Conservation (phyloP, 2,888 invertebrate genomes). For the Morpho deidamia region DNA sequence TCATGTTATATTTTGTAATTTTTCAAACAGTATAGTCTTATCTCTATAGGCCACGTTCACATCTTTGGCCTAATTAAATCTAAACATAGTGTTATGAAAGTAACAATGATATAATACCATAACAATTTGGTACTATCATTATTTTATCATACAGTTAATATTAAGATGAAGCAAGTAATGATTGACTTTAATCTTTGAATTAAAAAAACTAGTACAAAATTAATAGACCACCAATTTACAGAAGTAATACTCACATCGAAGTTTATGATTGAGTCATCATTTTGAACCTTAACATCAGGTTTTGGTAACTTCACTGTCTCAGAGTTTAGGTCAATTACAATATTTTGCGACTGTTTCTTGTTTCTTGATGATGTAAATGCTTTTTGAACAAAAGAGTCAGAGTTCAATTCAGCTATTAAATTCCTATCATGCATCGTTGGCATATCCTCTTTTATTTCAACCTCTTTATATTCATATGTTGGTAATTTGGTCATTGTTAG, state of each 20-base stretch:
- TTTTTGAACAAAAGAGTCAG: conserved; percentile 82
- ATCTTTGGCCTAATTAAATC: no score
- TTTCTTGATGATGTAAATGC: conserved; percentile 76
- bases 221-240: neutral
- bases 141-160: no score
- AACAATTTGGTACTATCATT: no score
- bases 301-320: conserved; percentile 84
- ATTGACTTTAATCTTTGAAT: no score
- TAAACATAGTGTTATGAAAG: no score
- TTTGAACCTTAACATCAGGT: conserved; percentile 60
- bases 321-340: conserved; percentile 84
- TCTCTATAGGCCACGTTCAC: no score
- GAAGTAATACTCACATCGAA: conserved; percentile 76
- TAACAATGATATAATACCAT: no score
- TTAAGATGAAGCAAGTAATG: no score
- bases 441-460: conserved; percentile 70
- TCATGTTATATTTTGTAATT: no score
- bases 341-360: conserved; percentile 82
- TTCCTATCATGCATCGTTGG: conserved; percentile 75
- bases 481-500: conserved; percentile 72
- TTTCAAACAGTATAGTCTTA: no score
- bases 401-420: conserved; percentile 83
- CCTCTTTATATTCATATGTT: conserved; percentile 68
- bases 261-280: conserved; percentile 81
- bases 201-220: no score